These are phyloP conservation scores for Ostrea edulis DNA, from an alignment of 1,140 invertebrate species.

Conservation along the genomic window DNA sequence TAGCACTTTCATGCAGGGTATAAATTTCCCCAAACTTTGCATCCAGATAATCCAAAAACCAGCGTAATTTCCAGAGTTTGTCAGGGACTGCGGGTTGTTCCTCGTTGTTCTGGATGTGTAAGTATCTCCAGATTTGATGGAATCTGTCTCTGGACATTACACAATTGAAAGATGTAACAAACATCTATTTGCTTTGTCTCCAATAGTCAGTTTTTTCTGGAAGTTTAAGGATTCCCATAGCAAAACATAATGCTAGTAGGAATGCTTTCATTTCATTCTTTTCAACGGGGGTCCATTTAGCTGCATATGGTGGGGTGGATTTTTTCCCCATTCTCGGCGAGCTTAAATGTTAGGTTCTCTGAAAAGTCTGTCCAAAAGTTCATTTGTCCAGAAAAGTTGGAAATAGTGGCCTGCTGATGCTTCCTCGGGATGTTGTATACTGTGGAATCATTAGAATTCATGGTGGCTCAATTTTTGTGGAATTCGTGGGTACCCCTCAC, in stretches of 20 bases:
- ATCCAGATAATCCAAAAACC: conserved; percentile 19
- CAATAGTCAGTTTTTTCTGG: conserved; percentile 34
- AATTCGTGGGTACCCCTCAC: too few relatives aligned
- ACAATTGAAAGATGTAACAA: not conserved
- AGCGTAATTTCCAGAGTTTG: conserved; percentile 10
- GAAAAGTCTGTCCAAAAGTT: not conserved
- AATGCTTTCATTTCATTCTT: not conserved
- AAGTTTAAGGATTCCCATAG: not conserved
- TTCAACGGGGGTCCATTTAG: conserved; percentile 28
- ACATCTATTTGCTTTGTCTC: conserved; percentile 21
- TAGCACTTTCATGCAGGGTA: not conserved
- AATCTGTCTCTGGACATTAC: too few relatives aligned
- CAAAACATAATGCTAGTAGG: conserved; percentile 46
- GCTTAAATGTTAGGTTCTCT: not conserved
- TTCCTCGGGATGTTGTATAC: too few relatives aligned
- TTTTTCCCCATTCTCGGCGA: conserved; percentile 6
- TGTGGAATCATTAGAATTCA: too few relatives aligned
- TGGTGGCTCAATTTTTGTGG: too few relatives aligned
- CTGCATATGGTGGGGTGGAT: not conserved
- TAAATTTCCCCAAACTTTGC: conserved; percentile 13
- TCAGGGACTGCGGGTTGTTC: not conserved
- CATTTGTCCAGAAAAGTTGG: too few relatives aligned
- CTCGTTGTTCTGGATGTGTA: conserved; percentile 36
- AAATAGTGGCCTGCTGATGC: too few relatives aligned
- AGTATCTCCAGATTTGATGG: not conserved